A percentile compares a stretch with the other conserved stretches of the same genome.
Conservation (phyloP, 2,113 vertebrate species). For the Chamaea fasciata region DNA sequence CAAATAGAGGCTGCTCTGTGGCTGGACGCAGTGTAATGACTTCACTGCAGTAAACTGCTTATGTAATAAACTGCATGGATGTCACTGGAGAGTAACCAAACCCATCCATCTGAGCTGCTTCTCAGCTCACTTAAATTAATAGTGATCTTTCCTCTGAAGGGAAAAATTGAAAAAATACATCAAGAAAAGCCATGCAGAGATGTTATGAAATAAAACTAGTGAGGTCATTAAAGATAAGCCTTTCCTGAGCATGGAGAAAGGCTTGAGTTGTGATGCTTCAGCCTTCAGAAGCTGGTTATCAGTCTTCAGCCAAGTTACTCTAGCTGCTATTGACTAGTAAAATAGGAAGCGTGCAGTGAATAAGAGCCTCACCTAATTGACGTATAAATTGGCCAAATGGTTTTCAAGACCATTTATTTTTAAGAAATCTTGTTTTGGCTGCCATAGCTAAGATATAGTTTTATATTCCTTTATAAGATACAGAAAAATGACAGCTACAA, state of each 20-base stretch:
- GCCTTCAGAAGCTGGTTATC: not conserved
- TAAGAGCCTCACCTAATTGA: not conserved
- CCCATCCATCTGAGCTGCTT: constrained; percentile 14
- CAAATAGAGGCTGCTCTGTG: not conserved
- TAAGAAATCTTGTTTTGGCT: constrained; percentile 5
- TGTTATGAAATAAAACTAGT: constrained; percentile 2
- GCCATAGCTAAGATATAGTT: not conserved
- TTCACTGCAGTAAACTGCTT: constrained; percentile 47
- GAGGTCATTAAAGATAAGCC: not conserved
- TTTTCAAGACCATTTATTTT: constrained; percentile 31
- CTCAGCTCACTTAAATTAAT: constrained; percentile 34
- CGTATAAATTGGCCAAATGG: constrained; percentile 21
- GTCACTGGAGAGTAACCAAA: constrained; percentile 27
- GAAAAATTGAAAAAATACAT: constrained; percentile 11
- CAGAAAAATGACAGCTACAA: constrained; percentile 33
- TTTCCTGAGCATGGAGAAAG: not conserved
- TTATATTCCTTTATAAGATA: not conserved
- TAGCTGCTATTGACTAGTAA: not conserved
- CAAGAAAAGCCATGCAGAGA: not conserved
- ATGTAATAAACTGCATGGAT: constrained; percentile 55
- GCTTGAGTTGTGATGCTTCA: not conserved
- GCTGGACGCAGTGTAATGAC: not conserved
- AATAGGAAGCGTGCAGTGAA: not conserved
- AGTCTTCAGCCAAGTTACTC: not conserved
- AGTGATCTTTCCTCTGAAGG: not conserved